A percentile compares a stretch with the other conserved stretches of the same genome.
phyloP scores from a whole-genome alignment of 2,113 vertebrate genomes.

The Scortum barcoo region DNA sequence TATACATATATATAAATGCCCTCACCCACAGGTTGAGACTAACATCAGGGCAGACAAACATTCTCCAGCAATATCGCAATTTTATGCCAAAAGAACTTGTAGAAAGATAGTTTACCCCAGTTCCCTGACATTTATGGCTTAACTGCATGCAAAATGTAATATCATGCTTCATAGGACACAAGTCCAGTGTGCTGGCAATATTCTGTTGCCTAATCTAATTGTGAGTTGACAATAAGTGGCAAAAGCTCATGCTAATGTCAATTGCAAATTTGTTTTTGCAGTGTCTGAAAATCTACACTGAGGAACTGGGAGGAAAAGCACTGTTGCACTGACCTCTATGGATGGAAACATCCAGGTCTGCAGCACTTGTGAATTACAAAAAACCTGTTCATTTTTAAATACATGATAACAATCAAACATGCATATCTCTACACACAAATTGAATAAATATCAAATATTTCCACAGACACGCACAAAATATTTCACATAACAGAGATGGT shows the following conservation, averaged over 20 bases:
- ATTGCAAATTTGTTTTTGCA: not conserved
- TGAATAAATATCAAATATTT: too few relatives aligned
- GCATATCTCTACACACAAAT: too few relatives aligned
- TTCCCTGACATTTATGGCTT: not conserved
- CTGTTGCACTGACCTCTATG: not conserved
- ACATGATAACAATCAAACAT: too few relatives aligned
- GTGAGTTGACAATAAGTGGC: not conserved
- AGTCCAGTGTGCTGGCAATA: not conserved
- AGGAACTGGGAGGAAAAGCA: not conserved
- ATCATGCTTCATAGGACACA: not conserved
- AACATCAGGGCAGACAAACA: not conserved
- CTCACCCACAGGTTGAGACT: not conserved
- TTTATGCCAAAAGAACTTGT: not conserved
- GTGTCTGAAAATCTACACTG: not conserved
- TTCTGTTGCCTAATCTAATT: not conserved
- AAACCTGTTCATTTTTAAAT: not conserved
- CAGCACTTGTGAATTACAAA: not conserved
- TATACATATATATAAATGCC: too few relatives aligned
- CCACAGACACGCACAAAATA: not conserved
- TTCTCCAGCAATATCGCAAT: not conserved
- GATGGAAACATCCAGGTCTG: not conserved
- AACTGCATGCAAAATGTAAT: not conserved
- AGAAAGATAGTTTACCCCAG: not conserved
- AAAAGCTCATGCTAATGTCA: not conserved
- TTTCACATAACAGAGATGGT: not conserved